A percentile compares a stretch with the other conserved stretches of the same genome.
These are phyloP conservation scores for Cheilosia urbana DNA, from an alignment of 2,888 invertebrate genomes.

Conservation along the genomic window DNA sequence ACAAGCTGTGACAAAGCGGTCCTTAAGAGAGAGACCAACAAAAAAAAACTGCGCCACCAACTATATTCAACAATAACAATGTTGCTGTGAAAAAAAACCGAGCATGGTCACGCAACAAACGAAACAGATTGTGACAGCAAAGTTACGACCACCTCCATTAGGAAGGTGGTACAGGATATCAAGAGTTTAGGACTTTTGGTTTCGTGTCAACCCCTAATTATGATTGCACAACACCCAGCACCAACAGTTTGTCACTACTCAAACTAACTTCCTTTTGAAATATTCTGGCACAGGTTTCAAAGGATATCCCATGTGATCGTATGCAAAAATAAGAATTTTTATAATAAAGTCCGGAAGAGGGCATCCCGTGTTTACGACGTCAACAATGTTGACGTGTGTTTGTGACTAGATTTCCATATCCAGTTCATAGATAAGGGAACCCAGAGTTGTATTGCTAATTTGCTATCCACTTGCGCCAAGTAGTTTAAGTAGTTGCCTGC, in stretches of 20 bases:
- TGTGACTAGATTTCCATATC: not conserved
- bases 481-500: no score
- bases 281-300: conserved; percentile 9
- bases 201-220: conserved; percentile 62
- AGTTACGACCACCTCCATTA: conserved; percentile 30
- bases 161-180: conserved; percentile 30
- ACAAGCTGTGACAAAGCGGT: conserved; percentile 30
- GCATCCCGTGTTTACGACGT: conserved; percentile 47
- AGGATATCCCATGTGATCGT: conserved; percentile 33
- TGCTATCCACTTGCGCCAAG: not conserved
- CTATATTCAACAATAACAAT: conserved; percentile 48
- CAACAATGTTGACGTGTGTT: conserved; percentile 23
- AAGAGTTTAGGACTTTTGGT: conserved; percentile 6
- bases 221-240: conserved; percentile 51
- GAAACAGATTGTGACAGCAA: conserved; percentile 32
- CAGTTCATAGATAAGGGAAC: conserved; percentile 46
- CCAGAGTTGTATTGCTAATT: not conserved
- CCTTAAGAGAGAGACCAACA: not conserved
- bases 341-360: conserved; percentile 3
- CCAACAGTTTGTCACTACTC: conserved; percentile 53
- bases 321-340: conserved; percentile 49
- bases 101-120: conserved; percentile 62
- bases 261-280: conserved; percentile 42
- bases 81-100: conserved; percentile 28
- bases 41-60: conserved; percentile 23